A percentile compares a stretch with the other conserved stretches of the same genome.
Evolutionary conservation across 2,113 vertebrate genomes (phyloP).

Genomic region (Aspidoscelis tigris): DNA sequence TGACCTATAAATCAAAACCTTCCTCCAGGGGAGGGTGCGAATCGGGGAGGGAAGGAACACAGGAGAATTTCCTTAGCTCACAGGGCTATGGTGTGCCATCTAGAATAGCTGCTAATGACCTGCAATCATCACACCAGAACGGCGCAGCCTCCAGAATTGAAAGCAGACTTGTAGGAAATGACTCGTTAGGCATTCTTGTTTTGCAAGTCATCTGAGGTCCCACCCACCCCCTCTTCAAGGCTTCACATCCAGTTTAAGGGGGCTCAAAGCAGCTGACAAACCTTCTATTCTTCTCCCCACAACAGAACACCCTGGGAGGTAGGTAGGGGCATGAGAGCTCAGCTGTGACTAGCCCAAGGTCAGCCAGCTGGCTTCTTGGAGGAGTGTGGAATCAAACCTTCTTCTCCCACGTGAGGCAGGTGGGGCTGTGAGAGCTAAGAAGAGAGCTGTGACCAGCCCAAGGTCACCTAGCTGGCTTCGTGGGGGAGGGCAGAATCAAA

Average conservation of each 20-base stretch:
- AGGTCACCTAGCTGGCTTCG: too few relatives aligned
- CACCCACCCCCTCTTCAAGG: slow-evolving; percentile 57
- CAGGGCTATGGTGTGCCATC: rapidly evolving
- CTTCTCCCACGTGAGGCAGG: too few relatives aligned
- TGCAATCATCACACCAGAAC: neutral
- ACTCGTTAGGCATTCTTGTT: slow-evolving; percentile 68
- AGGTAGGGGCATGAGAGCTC: too few relatives aligned
- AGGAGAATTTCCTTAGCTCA: neutral
- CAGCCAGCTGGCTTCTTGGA: too few relatives aligned
- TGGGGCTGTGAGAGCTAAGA: too few relatives aligned
- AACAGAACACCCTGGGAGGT: too few relatives aligned
- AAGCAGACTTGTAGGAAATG: slow-evolving; percentile 68
- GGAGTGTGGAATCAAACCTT: too few relatives aligned
- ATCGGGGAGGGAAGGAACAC: neutral
- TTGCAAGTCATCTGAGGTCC: slow-evolving; percentile 69
- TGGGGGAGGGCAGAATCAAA: too few relatives aligned
- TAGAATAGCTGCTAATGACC: neutral
- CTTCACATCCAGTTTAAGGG: neutral
- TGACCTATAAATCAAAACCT: neutral
- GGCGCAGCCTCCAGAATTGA: slow-evolving; percentile 47
- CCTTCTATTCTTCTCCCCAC: too few relatives aligned
- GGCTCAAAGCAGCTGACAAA: too few relatives aligned
- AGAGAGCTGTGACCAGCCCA: too few relatives aligned
- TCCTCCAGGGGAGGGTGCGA: neutral
- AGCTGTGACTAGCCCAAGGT: too few relatives aligned